A percentile compares a stretch with the other conserved stretches of the same genome.
Evolutionary conservation across 2,888 invertebrate genomes (phyloP).

Genomic region (Steinernema scapterisci): DNA sequence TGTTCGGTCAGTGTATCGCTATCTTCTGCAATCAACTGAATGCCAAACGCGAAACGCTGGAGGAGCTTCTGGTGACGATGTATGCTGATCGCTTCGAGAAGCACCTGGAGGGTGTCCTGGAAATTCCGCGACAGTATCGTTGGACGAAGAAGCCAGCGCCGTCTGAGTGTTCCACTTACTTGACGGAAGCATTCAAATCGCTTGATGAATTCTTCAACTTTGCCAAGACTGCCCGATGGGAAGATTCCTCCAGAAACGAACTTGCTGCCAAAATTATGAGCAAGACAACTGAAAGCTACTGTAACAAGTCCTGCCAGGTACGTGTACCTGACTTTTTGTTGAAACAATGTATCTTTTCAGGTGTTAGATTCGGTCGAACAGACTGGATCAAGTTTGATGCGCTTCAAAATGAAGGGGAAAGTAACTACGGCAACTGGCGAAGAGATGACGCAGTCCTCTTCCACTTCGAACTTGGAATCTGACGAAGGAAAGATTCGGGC

Average conservation of each 20-base stretch:
- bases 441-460: neutral
- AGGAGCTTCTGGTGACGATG: constrained; percentile 17
- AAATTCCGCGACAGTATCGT: constrained; percentile 76
- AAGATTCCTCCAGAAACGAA: constrained; percentile 6
- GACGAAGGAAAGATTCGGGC: constrained; percentile 63
- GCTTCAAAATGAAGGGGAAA: constrained; percentile 55
- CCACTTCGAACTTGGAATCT: constrained; percentile 36
- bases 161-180: constrained; percentile 79
- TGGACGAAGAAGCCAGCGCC: constrained; percentile 73
- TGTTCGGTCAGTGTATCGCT: constrained; percentile 52
- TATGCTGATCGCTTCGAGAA: constrained; percentile 24
- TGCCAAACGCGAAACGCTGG: constrained; percentile 36
- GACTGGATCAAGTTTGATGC: constrained; percentile 57
- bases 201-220: constrained; percentile 36
- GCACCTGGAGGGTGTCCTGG: constrained; percentile 74
- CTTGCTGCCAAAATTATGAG: neutral
- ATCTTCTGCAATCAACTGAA: constrained; percentile 35
- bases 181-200: constrained; percentile 38
- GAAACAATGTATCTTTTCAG: constrained; percentile 39
- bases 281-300: constrained; percentile 22
- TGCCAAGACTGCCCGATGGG: constrained; percentile 34
- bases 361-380: constrained; percentile 61
- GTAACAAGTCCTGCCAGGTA: constrained; percentile 42
- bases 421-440: constrained; percentile 17
- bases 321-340: neutral